Evolutionary conservation across 1,140 invertebrate species (phyloP), one percentile per base, ranked within the genome.

Genomic region (Heliconius hermathena): DNA sequence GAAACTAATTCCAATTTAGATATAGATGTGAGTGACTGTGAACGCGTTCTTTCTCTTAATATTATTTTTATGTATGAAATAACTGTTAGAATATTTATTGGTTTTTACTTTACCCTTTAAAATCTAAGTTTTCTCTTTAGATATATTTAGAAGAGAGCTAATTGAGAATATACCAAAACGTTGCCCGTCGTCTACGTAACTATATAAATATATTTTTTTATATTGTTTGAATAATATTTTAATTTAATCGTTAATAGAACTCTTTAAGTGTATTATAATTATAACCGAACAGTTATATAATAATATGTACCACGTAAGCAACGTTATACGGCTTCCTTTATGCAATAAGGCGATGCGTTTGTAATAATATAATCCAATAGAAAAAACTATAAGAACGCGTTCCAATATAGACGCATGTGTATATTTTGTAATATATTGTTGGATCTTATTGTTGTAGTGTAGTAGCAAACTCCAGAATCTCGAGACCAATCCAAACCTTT

Each of bases 351-450:
- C 75, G 38, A 66, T 74, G 49, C 70, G 13, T 70, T 46, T 5
- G 18, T 60, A 22, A 66, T 66, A 41, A 41, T 66, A 41, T 46
- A 73, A 73, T 33, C 76, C 71, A 22, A 73, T 78, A 26, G 22
- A 66, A 66, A 66, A 60, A 66, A 18, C 0, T 77, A 52, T 46
- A 60, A 74, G 57, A 54, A 71, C 78, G 73, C 78, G 73, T 74
- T 70, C 60, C 29, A 18, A 20, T 73, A 90, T 83, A 84, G 71
- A 85, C 77, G 77, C 36, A 80, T 89, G 80, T 91, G 88, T 90
- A 91, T 92, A 93, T 93, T 93, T 91, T 93, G 90, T 93, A 92
- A 90, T 83, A 89, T 90, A 92, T 91, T 94, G 91, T 93, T 94
- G 84, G 89, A 88, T 88, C 86, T 86, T 87, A 89, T 88, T 90